Conservation (phyloP, 2,888 invertebrate species). For the Empis livida region DNA sequence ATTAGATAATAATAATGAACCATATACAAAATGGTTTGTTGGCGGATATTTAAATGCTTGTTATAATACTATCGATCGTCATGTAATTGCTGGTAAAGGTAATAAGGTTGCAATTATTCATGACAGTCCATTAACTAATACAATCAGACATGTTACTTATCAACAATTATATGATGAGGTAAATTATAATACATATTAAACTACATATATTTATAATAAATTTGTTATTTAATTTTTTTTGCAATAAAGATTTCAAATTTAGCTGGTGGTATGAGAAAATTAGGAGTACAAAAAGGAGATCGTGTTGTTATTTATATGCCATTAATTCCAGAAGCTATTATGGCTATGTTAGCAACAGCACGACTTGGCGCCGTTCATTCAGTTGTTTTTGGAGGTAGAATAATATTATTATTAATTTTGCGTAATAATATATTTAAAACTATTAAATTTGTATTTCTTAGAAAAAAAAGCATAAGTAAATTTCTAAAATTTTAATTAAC, state of each 20-base stretch:
- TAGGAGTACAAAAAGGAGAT: constrained; percentile 73
- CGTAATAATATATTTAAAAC: no score
- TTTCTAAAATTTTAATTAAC: not conserved
- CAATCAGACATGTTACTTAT: constrained; percentile 65
- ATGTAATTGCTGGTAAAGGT: constrained; percentile 67
- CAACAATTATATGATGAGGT: constrained; percentile 69
- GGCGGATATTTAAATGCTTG: constrained; percentile 89
- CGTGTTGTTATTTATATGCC: constrained; percentile 91
- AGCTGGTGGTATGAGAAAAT: constrained; percentile 62
- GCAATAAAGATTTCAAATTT: constrained; percentile 38
- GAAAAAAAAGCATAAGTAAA: not conserved
- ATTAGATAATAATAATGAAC: constrained; percentile 67
- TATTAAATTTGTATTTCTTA: not conserved
- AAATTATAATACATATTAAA: no score
- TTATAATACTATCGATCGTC: constrained; percentile 85
- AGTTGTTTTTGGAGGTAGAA: constrained; percentile 78
- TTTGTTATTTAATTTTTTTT: not conserved
- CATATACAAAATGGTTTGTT: constrained; percentile 79
- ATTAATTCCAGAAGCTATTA: constrained; percentile 77
- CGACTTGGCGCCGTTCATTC: constrained; percentile 87
- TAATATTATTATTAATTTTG: no score
- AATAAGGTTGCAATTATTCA: constrained; percentile 72
- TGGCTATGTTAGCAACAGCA: constrained; percentile 79
- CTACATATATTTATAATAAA: not conserved
- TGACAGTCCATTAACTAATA: constrained; percentile 78